A percentile compares a stretch with the other conserved stretches of the same genome.
Evolutionary conservation across 2,797 vertebrate genomes (phyloP).

Genomic region (Neosilurus mollespiculum): DNA sequence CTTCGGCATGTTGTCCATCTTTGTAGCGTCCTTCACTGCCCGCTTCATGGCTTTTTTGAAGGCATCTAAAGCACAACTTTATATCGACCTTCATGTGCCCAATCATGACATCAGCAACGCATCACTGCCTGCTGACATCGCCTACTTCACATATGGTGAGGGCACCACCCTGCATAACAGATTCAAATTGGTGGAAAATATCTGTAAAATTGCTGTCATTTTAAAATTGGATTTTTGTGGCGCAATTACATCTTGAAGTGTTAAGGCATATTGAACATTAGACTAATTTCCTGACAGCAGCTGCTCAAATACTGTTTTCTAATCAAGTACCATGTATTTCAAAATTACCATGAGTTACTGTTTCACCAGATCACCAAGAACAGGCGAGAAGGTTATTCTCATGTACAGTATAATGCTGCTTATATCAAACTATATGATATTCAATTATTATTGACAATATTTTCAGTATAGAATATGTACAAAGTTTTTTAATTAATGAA

Average conservation of each 20-base stretch:
- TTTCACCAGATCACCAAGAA: not conserved
- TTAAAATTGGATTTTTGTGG: constrained; percentile 7
- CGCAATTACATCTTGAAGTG: not conserved
- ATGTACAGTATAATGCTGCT: not conserved
- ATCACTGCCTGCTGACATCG: constrained; percentile 89
- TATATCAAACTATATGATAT: not conserved
- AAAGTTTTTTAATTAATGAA: not conserved
- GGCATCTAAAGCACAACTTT: constrained; percentile 90
- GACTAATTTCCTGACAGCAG: not conserved
- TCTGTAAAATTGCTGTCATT: not conserved
- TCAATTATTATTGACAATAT: not conserved
- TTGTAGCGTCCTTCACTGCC: constrained; percentile 91
- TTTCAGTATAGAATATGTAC: not conserved
- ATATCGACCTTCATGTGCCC: constrained; percentile 87
- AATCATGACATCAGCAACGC: constrained; percentile 84
- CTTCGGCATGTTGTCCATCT: constrained; percentile 96
- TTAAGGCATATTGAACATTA: not conserved
- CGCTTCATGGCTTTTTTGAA: constrained; percentile 97
- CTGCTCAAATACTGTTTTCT: constrained; percentile 13
- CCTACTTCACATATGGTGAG: constrained; percentile 94
- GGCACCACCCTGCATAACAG: not conserved
- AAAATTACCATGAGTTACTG: not conserved
- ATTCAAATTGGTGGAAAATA: not conserved
- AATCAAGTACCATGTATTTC: not conserved
- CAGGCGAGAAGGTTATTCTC: not conserved